Evolutionary conservation across 2,888 invertebrate species (phyloP).

Genomic region (Argyresthia albistria): DNA sequence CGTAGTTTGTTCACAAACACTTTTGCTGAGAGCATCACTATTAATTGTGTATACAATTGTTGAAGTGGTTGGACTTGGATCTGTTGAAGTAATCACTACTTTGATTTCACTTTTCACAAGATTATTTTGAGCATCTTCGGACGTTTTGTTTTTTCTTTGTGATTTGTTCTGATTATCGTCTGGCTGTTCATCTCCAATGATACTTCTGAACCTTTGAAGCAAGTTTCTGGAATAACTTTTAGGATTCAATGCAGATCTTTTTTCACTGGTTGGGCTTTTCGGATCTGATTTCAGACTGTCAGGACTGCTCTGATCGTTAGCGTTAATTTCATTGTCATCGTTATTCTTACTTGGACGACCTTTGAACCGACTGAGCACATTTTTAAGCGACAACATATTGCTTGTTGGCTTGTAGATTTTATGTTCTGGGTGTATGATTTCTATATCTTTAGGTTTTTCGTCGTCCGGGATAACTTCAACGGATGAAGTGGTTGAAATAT

Average conservation of each 20-base stretch:
- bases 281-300: slow-evolving; percentile 41
- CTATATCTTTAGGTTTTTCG: slow-evolving; percentile 44
- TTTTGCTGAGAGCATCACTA: slow-evolving; percentile 45
- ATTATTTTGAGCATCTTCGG: slow-evolving; percentile 28
- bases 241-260: slow-evolving; percentile 52
- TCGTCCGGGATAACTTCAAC: slow-evolving; percentile 63
- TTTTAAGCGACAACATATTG: slow-evolving; percentile 67
- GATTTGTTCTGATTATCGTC: slow-evolving; percentile 45
- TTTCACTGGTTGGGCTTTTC: slow-evolving; percentile 55
- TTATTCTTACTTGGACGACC: slow-evolving; percentile 49
- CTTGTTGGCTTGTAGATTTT: slow-evolving; percentile 81
- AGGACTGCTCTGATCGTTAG: slow-evolving; percentile 49
- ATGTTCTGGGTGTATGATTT: slow-evolving; percentile 81
- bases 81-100: slow-evolving; percentile 51
- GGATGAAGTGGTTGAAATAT: slow-evolving; percentile 66
- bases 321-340: slow-evolving; percentile 53
- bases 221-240: slow-evolving; percentile 62
- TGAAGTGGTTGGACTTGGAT: slow-evolving; percentile 40
- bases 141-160: slow-evolving; percentile 16
- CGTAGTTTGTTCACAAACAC: slow-evolving; percentile 48
- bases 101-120: slow-evolving; percentile 40
- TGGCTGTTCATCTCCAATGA: slow-evolving; percentile 60
- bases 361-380: slow-evolving; percentile 70
- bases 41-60: slow-evolving; percentile 29
- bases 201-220: slow-evolving; percentile 60